A percentile compares a stretch with the other conserved stretches of the same genome.
phyloP scores from a whole-genome alignment of 1,140 invertebrate species.

The Wasmannia auropunctata region DNA sequence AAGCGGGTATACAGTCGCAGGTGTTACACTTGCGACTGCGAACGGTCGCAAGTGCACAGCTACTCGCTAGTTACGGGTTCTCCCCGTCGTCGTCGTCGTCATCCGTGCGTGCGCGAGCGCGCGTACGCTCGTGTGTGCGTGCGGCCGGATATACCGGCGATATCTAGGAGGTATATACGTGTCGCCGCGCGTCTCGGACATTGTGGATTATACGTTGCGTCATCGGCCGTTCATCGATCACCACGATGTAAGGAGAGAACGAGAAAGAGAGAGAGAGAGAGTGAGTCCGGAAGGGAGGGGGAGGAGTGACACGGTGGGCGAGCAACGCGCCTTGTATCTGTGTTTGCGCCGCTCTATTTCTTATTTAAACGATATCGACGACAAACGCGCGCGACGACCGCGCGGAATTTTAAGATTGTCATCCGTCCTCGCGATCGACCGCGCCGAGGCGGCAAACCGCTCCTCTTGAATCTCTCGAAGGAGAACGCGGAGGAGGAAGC shows the following conservation, averaged over 20 bases:
- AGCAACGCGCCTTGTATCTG: not conserved
- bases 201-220: slow-evolving; percentile 64
- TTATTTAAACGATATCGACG: slow-evolving; percentile 49
- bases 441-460: too few species aligned
- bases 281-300: not conserved
- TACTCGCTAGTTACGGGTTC: slow-evolving; percentile 41
- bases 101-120: not conserved
- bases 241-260: not conserved
- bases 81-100: too few species aligned
- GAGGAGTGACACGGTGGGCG: not conserved
- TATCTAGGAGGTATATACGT: slow-evolving; percentile 38
- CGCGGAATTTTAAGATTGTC: slow-evolving; percentile 9
- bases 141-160: slow-evolving; percentile 48
- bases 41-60: not conserved
- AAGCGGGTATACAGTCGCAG: slow-evolving; percentile 46
- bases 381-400: not conserved
- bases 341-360: slow-evolving; percentile 18
- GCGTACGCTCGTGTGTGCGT: too few species aligned
- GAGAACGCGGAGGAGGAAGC: too few species aligned
- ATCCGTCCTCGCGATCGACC: too few species aligned
- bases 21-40: slow-evolving; percentile 50
- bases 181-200: slow-evolving; percentile 61
- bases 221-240: slow-evolving; percentile 67
- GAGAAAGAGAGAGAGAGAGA: not conserved
- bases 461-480: too few species aligned